Evolutionary conservation across 2,888 invertebrate species (phyloP).

Genomic region (Cryptops parisi): DNA sequence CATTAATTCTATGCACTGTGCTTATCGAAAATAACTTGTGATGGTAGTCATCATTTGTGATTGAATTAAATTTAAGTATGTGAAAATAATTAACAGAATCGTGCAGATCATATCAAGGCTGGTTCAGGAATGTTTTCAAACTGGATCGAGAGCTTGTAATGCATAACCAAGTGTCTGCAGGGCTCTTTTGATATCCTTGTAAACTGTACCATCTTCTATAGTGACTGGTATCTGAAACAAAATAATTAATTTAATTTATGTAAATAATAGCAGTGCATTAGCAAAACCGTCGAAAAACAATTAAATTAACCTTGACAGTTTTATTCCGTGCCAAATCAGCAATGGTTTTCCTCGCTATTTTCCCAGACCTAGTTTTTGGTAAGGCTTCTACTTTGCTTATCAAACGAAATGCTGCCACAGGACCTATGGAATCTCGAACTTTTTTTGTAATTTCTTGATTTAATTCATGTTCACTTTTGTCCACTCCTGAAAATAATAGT

Average conservation of each 20-base stretch:
- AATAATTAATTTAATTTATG: too few species aligned
- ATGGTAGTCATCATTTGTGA: too few species aligned
- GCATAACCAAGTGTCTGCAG: conserved; percentile 40
- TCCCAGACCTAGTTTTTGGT: conserved; percentile 77
- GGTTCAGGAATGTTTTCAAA: too few species aligned
- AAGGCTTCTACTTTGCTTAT: conserved; percentile 62
- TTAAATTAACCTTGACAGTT: conserved; percentile 50
- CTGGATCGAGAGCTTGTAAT: conserved; percentile 16
- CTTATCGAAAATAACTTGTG: too few species aligned
- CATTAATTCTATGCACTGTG: too few species aligned
- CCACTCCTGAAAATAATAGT: conserved; percentile 32
- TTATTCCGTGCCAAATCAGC: conserved; percentile 70
- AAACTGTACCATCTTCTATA: conserved; percentile 73
- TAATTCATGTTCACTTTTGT: conserved; percentile 40
- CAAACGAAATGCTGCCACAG: conserved; percentile 74
- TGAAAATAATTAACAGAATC: too few species aligned
- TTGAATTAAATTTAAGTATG: too few species aligned
- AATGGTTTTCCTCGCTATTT: conserved; percentile 66
- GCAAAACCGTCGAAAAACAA: too few species aligned
- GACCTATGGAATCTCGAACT: conserved; percentile 56
- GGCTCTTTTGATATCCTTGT: conserved; percentile 56
- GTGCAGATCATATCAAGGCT: too few species aligned
- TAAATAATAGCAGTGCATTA: too few species aligned
- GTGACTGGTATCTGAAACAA: conserved; percentile 67
- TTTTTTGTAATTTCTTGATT: conserved; percentile 41